Evolutionary conservation across 2,797 vertebrate genomes (phyloP).

Genomic region (Xiphophorus birchmanni): DNA sequence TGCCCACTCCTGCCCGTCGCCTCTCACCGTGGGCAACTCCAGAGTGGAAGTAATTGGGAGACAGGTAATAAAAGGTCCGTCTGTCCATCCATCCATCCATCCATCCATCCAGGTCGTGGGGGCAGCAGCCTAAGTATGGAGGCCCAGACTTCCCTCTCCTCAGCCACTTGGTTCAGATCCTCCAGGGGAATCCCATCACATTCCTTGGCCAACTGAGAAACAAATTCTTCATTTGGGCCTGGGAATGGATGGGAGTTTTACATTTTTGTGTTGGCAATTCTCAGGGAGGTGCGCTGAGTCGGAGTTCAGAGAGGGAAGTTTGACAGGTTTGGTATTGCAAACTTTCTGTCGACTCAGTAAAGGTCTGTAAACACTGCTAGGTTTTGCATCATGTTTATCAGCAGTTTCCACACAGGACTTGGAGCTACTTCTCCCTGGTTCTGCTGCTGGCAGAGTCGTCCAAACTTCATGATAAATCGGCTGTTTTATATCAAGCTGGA

Average conservation of each 20-base stretch:
- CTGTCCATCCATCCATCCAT: too few species aligned
- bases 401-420: not conserved
- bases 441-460: not conserved
- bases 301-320: not conserved
- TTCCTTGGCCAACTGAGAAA: too few species aligned
- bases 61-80: too few species aligned
- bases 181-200: too few species aligned
- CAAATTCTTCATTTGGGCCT: too few species aligned
- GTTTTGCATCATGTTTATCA: not conserved
- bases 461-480: not conserved
- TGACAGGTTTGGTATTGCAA: not conserved
- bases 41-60: too few species aligned
- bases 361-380: not conserved
- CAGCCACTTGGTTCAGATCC: too few species aligned
- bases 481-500: not conserved
- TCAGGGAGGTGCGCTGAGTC: not conserved
- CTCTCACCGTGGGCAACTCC: too few species aligned
- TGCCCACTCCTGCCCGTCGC: too few species aligned
- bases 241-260: not conserved
- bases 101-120: too few species aligned
- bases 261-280: rapidly evolving
- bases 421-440: not conserved
- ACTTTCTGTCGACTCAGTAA: not conserved
- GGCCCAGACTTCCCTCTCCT: too few species aligned
- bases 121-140: too few species aligned